phyloP scores from a whole-genome alignment of 2,888 invertebrate species.

The Euphydryas editha region DNA sequence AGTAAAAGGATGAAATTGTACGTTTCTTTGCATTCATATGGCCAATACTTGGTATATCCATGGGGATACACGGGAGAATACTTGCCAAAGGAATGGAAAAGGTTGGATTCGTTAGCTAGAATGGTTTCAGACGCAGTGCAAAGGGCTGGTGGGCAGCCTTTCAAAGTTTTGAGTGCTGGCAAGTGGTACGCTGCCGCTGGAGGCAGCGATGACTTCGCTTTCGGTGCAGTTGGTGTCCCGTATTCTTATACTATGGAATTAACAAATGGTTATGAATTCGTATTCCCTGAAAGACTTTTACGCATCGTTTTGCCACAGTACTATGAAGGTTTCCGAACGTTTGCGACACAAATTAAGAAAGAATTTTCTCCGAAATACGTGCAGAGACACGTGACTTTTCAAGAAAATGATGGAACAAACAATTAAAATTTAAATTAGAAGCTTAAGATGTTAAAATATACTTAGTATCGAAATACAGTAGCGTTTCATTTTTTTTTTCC shows the following conservation, averaged over 20 bases:
- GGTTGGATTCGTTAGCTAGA: constrained; percentile 69
- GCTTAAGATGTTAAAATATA: background rate
- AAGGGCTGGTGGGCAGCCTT: constrained; percentile 70
- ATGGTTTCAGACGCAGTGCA: constrained; percentile 69
- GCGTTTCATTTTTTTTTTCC: background rate
- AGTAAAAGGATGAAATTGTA: constrained; percentile 84
- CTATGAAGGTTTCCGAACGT: constrained; percentile 68
- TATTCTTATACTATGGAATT: constrained; percentile 85
- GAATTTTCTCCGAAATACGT: constrained; percentile 53
- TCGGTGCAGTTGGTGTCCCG: constrained; percentile 78
- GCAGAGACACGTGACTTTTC: background rate
- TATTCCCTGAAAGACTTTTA: constrained; percentile 82
- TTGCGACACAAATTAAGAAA: constrained; percentile 58
- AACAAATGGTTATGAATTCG: constrained; percentile 85
- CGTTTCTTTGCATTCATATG: constrained; percentile 88
- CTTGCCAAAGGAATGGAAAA: constrained; percentile 76
- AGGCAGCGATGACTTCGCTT: constrained; percentile 85
- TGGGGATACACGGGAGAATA: constrained; percentile 84
- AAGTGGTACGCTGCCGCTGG: constrained; percentile 85
- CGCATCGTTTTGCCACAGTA: constrained; percentile 61
- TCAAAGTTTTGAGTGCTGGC: constrained; percentile 75
- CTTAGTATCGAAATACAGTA: background rate
- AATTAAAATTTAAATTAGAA: constrained; percentile 6
- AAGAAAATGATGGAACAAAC: constrained; percentile 9
- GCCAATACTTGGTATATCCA: constrained; percentile 85